Evolutionary conservation across 2,797 vertebrate species (phyloP).

Genomic region (Podarcis siculus): DNA sequence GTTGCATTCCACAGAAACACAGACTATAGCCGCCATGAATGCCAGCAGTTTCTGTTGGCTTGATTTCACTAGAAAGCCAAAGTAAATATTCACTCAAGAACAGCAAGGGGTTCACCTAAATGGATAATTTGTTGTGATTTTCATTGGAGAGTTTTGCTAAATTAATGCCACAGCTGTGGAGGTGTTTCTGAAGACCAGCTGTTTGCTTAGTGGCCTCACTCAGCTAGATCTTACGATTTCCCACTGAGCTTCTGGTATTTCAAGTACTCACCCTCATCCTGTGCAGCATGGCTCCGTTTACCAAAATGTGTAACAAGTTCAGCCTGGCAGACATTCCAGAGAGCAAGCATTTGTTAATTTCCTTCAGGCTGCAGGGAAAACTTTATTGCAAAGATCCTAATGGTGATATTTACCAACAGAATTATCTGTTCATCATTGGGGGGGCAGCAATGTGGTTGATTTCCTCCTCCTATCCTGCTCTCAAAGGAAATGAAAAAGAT

Average conservation of each 20-base stretch:
- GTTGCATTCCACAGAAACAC: no score
- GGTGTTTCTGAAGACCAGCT: background rate
- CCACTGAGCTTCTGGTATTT: background rate
- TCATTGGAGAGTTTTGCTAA: background rate
- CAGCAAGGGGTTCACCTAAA: background rate
- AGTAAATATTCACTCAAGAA: background rate
- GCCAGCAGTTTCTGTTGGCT: no score
- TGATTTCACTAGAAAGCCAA: background rate
- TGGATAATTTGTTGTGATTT: background rate
- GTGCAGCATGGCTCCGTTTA: background rate
- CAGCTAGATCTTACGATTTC: background rate
- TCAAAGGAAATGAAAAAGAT: background rate
- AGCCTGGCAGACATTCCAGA: background rate
- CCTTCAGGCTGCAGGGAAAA: background rate
- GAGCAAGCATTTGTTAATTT: background rate
- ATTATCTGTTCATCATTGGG: no score
- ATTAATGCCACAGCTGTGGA: background rate
- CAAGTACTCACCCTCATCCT: background rate
- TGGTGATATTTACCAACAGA: background rate
- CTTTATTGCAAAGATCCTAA: background rate
- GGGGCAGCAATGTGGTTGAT: no score
- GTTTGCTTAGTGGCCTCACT: background rate
- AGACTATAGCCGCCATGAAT: no score
- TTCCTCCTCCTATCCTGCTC: background rate
- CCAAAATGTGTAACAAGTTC: background rate